These are phyloP conservation scores for Drosophila setifemur DNA, from an alignment of 1,140 invertebrate species.

Conservation along the genomic window DNA sequence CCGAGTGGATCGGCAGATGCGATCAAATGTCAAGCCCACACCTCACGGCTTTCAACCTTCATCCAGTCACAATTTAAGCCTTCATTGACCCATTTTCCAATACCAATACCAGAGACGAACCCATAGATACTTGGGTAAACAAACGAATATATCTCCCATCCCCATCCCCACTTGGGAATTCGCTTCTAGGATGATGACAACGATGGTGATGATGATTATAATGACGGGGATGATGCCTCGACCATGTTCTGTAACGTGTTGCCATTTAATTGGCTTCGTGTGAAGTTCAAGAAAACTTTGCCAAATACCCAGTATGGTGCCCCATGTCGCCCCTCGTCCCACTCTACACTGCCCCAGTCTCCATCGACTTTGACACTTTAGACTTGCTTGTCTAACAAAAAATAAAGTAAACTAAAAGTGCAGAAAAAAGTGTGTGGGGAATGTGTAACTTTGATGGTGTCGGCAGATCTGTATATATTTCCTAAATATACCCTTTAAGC, in stretches of 20 bases:
- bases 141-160: background rate
- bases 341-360: background rate
- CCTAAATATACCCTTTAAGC: conserved; percentile 16
- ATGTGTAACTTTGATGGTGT: conserved; percentile 59
- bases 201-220: conserved; percentile 17
- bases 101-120: conserved; percentile 5
- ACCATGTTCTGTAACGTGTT: conserved; percentile 64
- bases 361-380: conserved; percentile 61
- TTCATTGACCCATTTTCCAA: conserved; percentile 77
- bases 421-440: conserved; percentile 10
- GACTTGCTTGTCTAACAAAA: conserved; percentile 39
- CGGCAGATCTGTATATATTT: conserved; percentile 5
- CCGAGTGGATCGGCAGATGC: conserved; percentile 48
- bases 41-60: conserved; percentile 42
- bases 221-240: conserved; percentile 46
- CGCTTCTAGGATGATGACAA: conserved; percentile 8
- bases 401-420: conserved; percentile 19
- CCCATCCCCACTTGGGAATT: conserved; percentile 48
- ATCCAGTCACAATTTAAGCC: conserved; percentile 70
- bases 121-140: background rate
- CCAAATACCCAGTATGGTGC: conserved; percentile 52
- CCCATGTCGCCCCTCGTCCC: conserved; percentile 18
- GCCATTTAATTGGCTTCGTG: conserved; percentile 74
- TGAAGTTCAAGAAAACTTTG: conserved; percentile 51
- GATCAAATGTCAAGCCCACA: conserved; percentile 71